Evolutionary conservation across 92 coral and sea anemone species (phyloP), one percentile per base, ranked within the genome.

Genomic region (Palythoa caribaeorum): DNA sequence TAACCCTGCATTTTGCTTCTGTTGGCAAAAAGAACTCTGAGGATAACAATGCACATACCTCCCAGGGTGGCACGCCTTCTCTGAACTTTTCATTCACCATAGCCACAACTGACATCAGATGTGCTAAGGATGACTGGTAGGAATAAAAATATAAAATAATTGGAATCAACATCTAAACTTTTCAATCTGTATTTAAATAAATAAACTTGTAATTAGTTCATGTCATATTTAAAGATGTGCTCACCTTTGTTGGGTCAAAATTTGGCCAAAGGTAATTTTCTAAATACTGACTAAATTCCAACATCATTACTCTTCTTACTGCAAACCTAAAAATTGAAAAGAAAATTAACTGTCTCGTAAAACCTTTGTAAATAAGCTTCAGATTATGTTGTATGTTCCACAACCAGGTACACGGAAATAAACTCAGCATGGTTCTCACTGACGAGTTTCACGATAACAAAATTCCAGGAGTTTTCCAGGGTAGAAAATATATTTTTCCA

Each of bases 11-110:
- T 28, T 28, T 28, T 28, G 28, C 28, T 28, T 28, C 28, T 28
- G 28, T 28, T 28, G 28, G 28, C 28, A 28, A 28, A 28, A 28
- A 28, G 28, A 28, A 28, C 28, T 28, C 28, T 28, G 28, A 28
- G 28, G 28, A 28, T 28, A 28, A 28, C 28, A 28, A 28, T 28
- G 28, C 28, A 28, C 28, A 2, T 90, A 97, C 99, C 98, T 97
- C 94, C 99, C 99, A 97, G 0, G 99, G 96, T 17, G 99, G 96
- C 13, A 97, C 99, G 12, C 99, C 94, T 87, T 97, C 97, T 88
- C 99, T 83, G 72, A 97, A 95, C 87, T 97, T 97, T 74, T 97
- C 99, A 90, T 97, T 97, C 51, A 95, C 96, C 93, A 97, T 89
- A 69, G 89, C 94, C 36, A 95, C 73, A 62, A 97, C 91, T 14